Evolutionary conservation across 2,888 invertebrate species (phyloP), one percentile per base, ranked within the genome.

Genomic region (Papilio elwesi): DNA sequence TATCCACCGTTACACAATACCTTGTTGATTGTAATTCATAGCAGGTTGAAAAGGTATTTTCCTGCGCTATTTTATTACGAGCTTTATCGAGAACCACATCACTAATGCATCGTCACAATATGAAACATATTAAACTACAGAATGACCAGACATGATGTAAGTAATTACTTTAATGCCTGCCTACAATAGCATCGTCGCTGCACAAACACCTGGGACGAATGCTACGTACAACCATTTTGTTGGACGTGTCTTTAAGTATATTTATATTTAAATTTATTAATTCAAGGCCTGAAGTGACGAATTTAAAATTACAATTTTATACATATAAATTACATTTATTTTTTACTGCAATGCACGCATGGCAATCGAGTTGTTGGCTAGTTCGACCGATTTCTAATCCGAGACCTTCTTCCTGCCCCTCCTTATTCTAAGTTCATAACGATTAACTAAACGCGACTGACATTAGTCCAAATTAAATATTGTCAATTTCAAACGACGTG

Each of bases 161-260:
- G 43, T 68, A 73, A 64, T 57, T 43, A 55, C 63, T 63, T 53
- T 64, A 26, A 68, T 65, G 38, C 43, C 67, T n/a, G 15, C 47
- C 38, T 43, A 68, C 15, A 63, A 68, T 65, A 65, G 13, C n/a
- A 26, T 26, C 26, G 26, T 12, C 59, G 59, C n/a, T 49, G 48
- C 15, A 47, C 59, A 59, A 71, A 71, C 71, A 62, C 71, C 70
- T 72, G 57, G 53, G 64, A 64, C 74, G 49, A 72, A 72, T 68
- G 75, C 57, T 72, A 68, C 68, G 64, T 73, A 53, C 51, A 73
- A 64, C 62, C 73, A 68, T 73, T n/a, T 72, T 74, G 73, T 73
- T 74, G 12, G 26, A 70, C 43, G 71, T 67, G 55, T 74, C 71
- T 72, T 72, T n/a, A 57, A 48, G 16, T 67, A 67, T 26, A 67